Conservation (phyloP, 2,888 invertebrate genomes). For the Aleiodes alternator region DNA sequence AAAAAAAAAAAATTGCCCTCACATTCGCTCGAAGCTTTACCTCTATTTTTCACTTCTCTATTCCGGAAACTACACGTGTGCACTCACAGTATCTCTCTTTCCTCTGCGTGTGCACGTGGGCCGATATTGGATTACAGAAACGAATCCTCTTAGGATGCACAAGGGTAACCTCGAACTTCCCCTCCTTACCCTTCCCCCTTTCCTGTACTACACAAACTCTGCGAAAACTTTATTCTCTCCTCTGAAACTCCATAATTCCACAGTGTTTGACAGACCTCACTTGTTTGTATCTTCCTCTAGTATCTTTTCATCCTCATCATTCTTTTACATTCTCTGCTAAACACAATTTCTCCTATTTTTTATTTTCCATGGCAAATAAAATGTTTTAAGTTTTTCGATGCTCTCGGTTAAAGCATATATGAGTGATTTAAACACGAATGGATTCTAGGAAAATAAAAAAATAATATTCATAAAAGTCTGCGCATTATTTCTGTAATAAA, state of each 20-base stretch:
- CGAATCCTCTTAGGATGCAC: conserved; percentile 69
- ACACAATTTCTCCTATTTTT: too few species aligned
- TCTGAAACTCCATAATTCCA: conserved; percentile 5
- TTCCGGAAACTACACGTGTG: conserved; percentile 8
- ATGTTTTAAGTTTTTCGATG: too few species aligned
- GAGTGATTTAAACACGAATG: too few species aligned
- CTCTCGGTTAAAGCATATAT: too few species aligned
- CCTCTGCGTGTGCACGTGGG: conserved; percentile 59
- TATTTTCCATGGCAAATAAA: too few species aligned
- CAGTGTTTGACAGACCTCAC: neutral
- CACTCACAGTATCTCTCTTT: neutral
- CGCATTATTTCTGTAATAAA: too few species aligned
- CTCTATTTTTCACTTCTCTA: neutral
- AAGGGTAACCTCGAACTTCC: conserved; percentile 59
- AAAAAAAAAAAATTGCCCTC: too few species aligned
- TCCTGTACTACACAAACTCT: conserved; percentile 1
- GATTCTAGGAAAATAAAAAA: too few species aligned
- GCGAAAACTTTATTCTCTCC: conserved; percentile 8
- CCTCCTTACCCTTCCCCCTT: neutral
- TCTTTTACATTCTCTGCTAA: too few species aligned
- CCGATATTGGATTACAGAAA: conserved; percentile 69
- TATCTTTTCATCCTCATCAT: conserved; percentile 5
- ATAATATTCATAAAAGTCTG: too few species aligned
- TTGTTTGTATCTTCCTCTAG: neutral
- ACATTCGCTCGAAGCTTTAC: too few species aligned